Percentiles rank a stretch among this genome's conserved stretches.
Conservation (phyloP, 1,140 invertebrate species). For the Drosophila kikkawai region DNA sequence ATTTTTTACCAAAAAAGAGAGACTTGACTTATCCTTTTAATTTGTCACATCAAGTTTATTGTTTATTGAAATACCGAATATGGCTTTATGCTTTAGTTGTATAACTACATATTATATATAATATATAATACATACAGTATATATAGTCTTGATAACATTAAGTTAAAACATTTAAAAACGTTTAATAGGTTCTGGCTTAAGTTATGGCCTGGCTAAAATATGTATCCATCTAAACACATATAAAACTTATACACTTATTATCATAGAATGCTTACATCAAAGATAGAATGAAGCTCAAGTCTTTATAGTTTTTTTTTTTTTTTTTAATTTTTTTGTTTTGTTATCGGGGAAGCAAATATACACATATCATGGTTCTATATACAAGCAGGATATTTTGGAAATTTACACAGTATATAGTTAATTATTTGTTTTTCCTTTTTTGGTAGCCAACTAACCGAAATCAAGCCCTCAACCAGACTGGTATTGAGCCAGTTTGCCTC, state of each 20-base stretch:
- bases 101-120: constrained; percentile 50
- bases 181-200: constrained; percentile 52
- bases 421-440: constrained; percentile 12
- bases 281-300: constrained; percentile 81
- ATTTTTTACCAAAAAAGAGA: not conserved
- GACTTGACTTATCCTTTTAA: constrained; percentile 2
- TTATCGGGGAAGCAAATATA: constrained; percentile 66
- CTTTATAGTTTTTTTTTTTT: constrained; percentile 71
- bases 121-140: constrained; percentile 51
- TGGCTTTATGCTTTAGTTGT: constrained; percentile 39
- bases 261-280: constrained; percentile 77
- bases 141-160: constrained; percentile 48
- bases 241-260: constrained; percentile 66
- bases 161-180: constrained; percentile 62
- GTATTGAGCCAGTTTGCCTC: constrained; percentile 19
- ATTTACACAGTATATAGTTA: constrained; percentile 62
- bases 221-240: constrained; percentile 46
- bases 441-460: constrained; percentile 23
- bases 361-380: constrained; percentile 54
- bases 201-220: constrained; percentile 51
- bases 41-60: constrained; percentile 76
- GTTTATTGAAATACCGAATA: constrained; percentile 78
- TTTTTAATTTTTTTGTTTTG: not conserved
- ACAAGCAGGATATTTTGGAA: constrained; percentile 40
- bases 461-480: constrained; percentile 19